Evolutionary conservation across 2,797 vertebrate species (phyloP), one percentile per base, ranked within the genome.

Genomic region (Lophius americanus): DNA sequence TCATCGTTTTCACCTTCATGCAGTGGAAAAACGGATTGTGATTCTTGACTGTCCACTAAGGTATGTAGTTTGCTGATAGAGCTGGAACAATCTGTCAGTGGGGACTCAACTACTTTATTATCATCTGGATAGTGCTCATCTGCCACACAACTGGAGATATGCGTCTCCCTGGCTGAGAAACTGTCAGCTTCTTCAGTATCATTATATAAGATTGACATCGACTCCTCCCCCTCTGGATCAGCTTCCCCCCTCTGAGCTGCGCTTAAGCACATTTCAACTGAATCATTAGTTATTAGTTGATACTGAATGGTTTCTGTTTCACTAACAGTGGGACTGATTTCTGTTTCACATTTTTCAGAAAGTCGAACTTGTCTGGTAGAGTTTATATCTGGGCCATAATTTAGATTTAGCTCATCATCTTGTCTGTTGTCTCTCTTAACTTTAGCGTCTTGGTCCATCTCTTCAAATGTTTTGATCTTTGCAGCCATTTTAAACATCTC

Each of bases 401-500:
- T 93, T 51, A 54, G 10, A 62, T 72, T 13, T 46, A 39, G 7
- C 11, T 69, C 64, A 46, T 36, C 49, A 47, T 76, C 49, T 64
- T 23, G 23, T 23, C 63, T 60, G 46, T 67, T 84, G 35, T 81
- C 86, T 85, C 85, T 91, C 71, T 91, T 96, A n/a, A 92, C 92
- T 89, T 95, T 96, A 55, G 93, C 93, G 59, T 99, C 96, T 57
- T 97, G 93, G 68, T 99, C 96, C 85, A 99, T 94, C 79, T 98
- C 95, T 71, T 98, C 97, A 82, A 99, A 99, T 49, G 88, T 99
- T 94, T 97, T 97, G 43, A 99, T 94, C 86, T 97, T 98, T 83
- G 97, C 94, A 71, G 95, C 97, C 95, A 99, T 98, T 92, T 98
- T 99, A 86, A 99, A 99, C 97, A 99, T 99, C 70, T 98, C 95